Evolutionary conservation across 2,113 vertebrate species (phyloP).

Genomic region (Cervus canadensis): DNA sequence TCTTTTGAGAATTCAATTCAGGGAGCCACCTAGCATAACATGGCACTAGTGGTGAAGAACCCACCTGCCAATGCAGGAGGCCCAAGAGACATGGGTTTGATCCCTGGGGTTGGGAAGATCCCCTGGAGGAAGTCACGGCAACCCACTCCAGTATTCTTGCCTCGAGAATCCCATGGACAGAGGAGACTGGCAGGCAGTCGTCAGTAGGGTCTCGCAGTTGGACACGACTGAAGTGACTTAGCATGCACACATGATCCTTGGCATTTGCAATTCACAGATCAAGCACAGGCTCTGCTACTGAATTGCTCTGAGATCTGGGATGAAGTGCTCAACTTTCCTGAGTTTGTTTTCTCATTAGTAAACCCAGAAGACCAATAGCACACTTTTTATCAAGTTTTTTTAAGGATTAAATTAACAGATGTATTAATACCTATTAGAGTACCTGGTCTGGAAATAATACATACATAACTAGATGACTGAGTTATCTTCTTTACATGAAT

Average conservation of each 20-base stretch:
- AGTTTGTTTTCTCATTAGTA: background rate
- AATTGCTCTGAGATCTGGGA: background rate
- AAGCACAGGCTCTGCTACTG: background rate
- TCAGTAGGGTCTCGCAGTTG: background rate
- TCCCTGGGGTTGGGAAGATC: background rate
- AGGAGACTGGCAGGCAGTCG: too few species aligned
- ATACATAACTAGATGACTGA: background rate
- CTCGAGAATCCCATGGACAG: too few species aligned
- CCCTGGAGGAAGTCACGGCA: background rate
- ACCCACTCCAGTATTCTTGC: background rate
- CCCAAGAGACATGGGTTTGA: background rate
- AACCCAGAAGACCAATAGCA: background rate
- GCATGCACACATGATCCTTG: background rate
- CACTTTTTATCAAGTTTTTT: background rate
- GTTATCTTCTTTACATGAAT: background rate
- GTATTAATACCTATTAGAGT: background rate
- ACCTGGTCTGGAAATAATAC: background rate
- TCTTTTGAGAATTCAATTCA: constrained; percentile 12
- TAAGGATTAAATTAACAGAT: background rate
- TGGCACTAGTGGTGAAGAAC: background rate
- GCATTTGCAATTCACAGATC: background rate
- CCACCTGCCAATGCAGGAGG: background rate
- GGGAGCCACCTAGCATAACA: background rate
- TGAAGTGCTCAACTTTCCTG: background rate
- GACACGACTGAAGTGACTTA: background rate